Percentiles rank a stretch among this genome's conserved stretches.
These are phyloP conservation scores for Noctua fimbriata DNA, from an alignment of 2,888 invertebrate genomes.

Conservation along the genomic window DNA sequence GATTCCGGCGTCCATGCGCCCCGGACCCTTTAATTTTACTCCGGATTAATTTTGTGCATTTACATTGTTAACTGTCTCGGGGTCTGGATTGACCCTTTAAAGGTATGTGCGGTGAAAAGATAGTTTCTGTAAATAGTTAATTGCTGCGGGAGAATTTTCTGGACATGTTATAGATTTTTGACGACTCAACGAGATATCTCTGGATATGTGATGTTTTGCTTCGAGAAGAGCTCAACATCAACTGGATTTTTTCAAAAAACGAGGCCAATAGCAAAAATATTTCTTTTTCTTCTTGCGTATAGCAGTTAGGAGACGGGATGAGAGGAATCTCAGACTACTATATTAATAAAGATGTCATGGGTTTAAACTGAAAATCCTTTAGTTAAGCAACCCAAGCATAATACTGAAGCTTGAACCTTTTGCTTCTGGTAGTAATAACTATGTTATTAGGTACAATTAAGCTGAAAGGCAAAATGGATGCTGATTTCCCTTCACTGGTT, in stretches of 20 bases:
- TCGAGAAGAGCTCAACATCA: neutral
- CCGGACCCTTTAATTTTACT: conserved; percentile 54
- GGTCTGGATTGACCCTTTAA: conserved; percentile 32
- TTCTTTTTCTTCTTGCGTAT: neutral
- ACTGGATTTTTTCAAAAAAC: too few species aligned
- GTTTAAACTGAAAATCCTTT: too few species aligned
- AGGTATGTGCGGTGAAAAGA: conserved; percentile 24
- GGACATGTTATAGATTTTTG: neutral
- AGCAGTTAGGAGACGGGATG: neutral
- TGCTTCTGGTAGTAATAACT: neutral
- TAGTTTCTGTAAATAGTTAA: conserved; percentile 25
- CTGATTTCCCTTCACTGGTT: neutral
- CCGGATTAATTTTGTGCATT: conserved; percentile 53
- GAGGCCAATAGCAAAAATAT: neutral
- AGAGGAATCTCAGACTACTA: neutral
- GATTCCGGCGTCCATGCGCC: conserved; percentile 68
- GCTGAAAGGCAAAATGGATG: neutral
- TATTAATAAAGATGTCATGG: neutral
- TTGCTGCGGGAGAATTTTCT: neutral
- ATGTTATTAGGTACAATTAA: neutral
- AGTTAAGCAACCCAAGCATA: neutral
- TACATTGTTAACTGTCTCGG: conserved; percentile 35
- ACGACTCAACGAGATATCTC: neutral
- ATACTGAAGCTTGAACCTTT: neutral
- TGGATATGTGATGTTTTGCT: neutral